Evolutionary conservation across 2,797 vertebrate genomes (phyloP).

Genomic region (Coendou prehensilis): DNA sequence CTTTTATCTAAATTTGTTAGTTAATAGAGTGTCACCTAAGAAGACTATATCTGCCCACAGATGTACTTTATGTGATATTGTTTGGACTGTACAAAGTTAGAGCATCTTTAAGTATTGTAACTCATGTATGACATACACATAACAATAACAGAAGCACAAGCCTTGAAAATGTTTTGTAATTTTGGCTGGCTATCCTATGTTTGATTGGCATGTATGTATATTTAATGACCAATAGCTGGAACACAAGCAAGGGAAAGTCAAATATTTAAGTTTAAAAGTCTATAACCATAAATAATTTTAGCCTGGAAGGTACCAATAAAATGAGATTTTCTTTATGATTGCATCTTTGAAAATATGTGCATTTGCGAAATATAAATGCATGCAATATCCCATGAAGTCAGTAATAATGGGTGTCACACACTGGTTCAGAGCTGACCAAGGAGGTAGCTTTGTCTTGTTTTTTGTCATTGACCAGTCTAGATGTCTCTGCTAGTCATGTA

Average conservation of each 20-base stretch:
- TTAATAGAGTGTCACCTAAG: not conserved
- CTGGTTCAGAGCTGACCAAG: not conserved
- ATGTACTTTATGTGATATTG: not conserved
- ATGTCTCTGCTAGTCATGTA: not conserved
- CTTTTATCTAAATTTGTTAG: not conserved
- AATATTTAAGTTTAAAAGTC: not conserved
- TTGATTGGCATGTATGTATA: not conserved
- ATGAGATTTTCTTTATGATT: not conserved
- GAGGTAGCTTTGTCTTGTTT: not conserved
- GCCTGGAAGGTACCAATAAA: not conserved
- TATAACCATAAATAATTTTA: not conserved
- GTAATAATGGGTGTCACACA: too few species aligned
- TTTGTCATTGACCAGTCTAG: not conserved
- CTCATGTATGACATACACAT: not conserved
- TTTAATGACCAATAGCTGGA: not conserved
- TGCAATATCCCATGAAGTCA: not conserved
- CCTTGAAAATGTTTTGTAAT: not conserved
- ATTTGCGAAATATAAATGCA: not conserved
- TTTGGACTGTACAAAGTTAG: not conserved
- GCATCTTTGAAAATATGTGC: not conserved
- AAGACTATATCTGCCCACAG: not conserved
- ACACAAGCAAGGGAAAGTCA: not conserved
- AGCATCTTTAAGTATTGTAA: not conserved
- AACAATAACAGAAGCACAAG: not conserved
- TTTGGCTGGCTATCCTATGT: not conserved